These are phyloP conservation scores for Zaprionus camerounensis DNA, from an alignment of 1,140 invertebrate species.

Conservation along the genomic window DNA sequence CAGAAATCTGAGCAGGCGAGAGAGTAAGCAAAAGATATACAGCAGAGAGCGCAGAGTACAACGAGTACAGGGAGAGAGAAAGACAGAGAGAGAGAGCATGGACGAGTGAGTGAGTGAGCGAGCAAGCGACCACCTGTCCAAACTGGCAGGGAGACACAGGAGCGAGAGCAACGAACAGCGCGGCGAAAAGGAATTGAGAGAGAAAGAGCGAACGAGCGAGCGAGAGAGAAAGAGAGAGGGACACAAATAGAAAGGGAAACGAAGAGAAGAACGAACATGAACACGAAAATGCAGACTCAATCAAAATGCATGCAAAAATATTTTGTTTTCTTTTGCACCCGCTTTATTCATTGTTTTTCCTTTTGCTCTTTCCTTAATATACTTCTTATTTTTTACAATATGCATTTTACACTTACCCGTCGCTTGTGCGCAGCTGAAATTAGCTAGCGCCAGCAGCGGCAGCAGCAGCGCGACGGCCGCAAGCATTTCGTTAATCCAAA, in stretches of 20 bases:
- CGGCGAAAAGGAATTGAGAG: constrained; percentile 30
- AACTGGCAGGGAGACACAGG: constrained; percentile 45
- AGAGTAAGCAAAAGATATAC: neutral
- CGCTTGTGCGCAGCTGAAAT: constrained; percentile 61
- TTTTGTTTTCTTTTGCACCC: neutral
- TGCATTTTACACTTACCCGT: constrained; percentile 60
- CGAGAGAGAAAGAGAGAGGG: neutral
- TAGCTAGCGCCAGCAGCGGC: constrained; percentile 67
- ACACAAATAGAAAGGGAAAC: constrained; percentile 51
- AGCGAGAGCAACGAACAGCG: constrained; percentile 43
- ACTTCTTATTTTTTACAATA: constrained; percentile 1
- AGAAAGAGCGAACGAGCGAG: neutral
- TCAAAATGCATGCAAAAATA: constrained; percentile 48
- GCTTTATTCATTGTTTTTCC: constrained; percentile 6
- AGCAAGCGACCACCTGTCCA: constrained; percentile 66
- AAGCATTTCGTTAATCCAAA: constrained; percentile 73
- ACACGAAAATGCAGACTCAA: constrained; percentile 50
- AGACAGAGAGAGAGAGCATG: neutral
- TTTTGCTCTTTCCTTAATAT: neutral
- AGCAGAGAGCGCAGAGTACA: constrained; percentile 17
- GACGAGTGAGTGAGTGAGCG: constrained; percentile 3
- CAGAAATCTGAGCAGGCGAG: constrained; percentile 36
- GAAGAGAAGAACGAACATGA: constrained; percentile 44
- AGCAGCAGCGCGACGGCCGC: constrained; percentile 62
- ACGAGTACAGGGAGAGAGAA: constrained; percentile 4